These are phyloP conservation scores for Ochlodes sylvanus DNA, from an alignment of 2,888 invertebrate genomes.

Conservation along the genomic window DNA sequence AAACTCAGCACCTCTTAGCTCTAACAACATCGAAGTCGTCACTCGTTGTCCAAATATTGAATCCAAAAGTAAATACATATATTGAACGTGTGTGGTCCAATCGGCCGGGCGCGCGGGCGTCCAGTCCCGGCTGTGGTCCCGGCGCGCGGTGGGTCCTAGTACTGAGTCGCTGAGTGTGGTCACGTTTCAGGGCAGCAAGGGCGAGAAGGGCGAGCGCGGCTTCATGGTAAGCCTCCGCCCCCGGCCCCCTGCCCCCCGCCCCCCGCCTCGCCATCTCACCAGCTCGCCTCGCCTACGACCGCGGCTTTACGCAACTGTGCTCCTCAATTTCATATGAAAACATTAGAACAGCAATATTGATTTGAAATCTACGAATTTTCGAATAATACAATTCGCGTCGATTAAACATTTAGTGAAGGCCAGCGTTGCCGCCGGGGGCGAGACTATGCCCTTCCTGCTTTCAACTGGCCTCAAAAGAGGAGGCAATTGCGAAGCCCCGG, in stretches of 20 bases:
- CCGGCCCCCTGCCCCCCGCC: conserved; percentile 1
- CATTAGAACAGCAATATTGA: background rate
- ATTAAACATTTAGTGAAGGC: background rate
- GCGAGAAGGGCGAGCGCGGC: conserved; percentile 90
- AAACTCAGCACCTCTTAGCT: no score
- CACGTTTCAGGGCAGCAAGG: conserved; percentile 88
- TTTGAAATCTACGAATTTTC: no score
- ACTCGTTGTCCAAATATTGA: background rate
- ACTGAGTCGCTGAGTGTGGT: conserved; percentile 42
- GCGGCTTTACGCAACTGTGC: background rate
- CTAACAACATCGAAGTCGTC: background rate
- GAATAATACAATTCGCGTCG: no score
- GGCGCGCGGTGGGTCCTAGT: background rate
- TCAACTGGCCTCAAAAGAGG: background rate
- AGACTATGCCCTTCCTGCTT: background rate
- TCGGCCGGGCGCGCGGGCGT: background rate
- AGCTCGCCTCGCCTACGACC: background rate
- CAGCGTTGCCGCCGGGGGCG: background rate
- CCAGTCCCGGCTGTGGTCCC: no score
- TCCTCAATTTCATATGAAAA: background rate
- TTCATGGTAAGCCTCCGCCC: conserved; percentile 86
- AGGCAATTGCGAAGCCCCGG: background rate
- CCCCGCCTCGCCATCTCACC: background rate
- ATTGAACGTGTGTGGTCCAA: background rate
- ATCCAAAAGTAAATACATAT: background rate